Base-by-base conservation (phyloP, 2,888 invertebrate genomes). In the Sinhomidia bicolor region DNA sequence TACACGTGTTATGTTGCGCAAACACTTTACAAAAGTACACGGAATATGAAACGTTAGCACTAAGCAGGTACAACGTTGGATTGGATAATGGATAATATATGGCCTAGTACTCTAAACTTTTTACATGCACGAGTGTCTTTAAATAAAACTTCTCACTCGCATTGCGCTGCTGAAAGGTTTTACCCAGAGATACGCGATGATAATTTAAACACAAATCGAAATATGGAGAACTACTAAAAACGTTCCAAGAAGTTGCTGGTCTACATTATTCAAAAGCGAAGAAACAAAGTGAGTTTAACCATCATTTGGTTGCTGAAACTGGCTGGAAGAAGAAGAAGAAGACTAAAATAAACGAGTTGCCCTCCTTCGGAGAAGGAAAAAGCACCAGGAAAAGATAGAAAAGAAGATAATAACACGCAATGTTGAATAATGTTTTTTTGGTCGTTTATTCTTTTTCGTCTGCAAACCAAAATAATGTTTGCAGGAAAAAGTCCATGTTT, bases 291-390 rank as follows among this genome's bases (percentile, higher is more conserved):
- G 81, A 44, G 20, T 1, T 29, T n/a, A n/a, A n/a, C n/a, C 10
- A 47, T 62, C 20, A 82, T 68, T 29, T 29, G 68, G 51, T 82
- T n/a, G n/a, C n/a, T 68, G 82, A 82, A 82, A 82, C 80, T 51
- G 54, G 29, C 79, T 20, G 14, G 36, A 79, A 41, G 41, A 36
- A 79, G 60, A 79, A 23, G 36, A 79, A 41, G 41, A 36, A 79
- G 60, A 79, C 79, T 79, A 60, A 79, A 57, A 79, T 79, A 60
- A 47, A 6, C 57, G n/a, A n/a, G n/a, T 29, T 71, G 36, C 76
- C 54, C 76, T n/a, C 17, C 54, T 44, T n/a, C 29, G 29, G 17
- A 76, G 71, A 14, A 54, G 10, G 26, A 26, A 60, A 9, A n/a
- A n/a, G n/a, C n/a, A 26, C 47, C n/a, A 14, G 32, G 1, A 17